phyloP scores from a whole-genome alignment of 2,113 vertebrate species.

The Diadophis punctatus region DNA sequence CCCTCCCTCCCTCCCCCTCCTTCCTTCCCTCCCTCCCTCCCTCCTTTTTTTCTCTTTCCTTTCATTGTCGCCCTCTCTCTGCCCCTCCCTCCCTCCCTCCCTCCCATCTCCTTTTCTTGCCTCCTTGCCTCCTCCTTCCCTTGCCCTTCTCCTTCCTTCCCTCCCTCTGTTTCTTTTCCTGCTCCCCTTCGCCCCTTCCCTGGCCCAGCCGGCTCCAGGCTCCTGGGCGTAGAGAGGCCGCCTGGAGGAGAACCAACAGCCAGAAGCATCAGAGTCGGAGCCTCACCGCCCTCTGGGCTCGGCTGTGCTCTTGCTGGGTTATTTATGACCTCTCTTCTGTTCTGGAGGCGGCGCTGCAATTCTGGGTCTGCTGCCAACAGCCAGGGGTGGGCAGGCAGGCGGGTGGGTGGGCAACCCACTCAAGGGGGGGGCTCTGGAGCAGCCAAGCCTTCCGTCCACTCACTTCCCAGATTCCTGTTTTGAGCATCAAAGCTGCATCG shows the following conservation, averaged over 20 bases:
- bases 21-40: too few species aligned
- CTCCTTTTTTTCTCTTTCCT: not conserved
- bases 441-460: not conserved
- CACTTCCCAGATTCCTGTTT: not conserved
- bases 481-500: not conserved
- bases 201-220: conserved; percentile 77
- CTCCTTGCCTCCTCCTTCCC: not conserved
- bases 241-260: conserved; percentile 81
- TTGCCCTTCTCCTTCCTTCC: not conserved
- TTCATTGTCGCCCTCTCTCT: too few species aligned
- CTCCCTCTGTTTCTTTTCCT: too few species aligned
- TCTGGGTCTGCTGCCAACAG: conserved; percentile 86
- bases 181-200: not conserved
- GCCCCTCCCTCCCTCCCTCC: not conserved
- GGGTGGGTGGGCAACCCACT: conserved; percentile 68
- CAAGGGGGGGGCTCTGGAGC: conserved; percentile 59
- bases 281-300: conserved; percentile 87
- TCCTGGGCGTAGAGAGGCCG: conserved; percentile 77
- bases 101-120: too few species aligned
- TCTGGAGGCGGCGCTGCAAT: conserved; percentile 89
- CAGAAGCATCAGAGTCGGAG: conserved; percentile 73
- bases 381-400: conserved; percentile 23
- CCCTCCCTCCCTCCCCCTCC: too few species aligned
- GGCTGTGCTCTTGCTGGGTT: conserved; percentile 84
- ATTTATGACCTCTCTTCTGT: conserved; percentile 93